Conservation (phyloP, 2,113 vertebrate genomes). For the Sturnira hondurensis region DNA sequence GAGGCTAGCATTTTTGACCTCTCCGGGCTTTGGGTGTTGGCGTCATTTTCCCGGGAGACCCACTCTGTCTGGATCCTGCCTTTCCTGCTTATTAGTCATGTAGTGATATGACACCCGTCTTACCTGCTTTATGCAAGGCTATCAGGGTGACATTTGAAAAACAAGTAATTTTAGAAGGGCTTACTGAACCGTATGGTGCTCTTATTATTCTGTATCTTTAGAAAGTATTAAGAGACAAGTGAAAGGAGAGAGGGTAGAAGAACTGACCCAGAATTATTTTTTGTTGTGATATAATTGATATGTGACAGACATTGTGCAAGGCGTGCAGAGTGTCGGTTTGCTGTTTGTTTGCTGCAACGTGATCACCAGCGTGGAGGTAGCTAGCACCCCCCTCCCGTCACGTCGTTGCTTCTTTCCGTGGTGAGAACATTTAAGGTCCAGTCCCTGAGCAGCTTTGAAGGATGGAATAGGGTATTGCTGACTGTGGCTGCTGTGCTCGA, state of each 20-base stretch:
- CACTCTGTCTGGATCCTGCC: background rate
- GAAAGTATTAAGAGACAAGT: background rate
- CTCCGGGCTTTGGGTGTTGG: background rate
- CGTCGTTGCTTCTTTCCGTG: background rate
- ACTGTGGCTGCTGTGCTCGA: background rate
- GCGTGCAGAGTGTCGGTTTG: background rate
- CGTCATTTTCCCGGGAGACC: background rate
- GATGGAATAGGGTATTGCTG: background rate
- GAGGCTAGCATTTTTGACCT: conserved; percentile 11
- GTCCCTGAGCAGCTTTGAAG: background rate
- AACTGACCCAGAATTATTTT: background rate
- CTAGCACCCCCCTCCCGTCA: background rate
- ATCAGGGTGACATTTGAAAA: background rate
- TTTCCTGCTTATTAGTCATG: background rate
- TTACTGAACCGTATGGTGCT: conserved; percentile 6
- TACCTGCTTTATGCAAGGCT: background rate
- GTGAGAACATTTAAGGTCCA: background rate
- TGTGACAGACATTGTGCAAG: background rate
- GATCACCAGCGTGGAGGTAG: background rate
- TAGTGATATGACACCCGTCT: background rate
- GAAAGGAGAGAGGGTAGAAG: background rate
- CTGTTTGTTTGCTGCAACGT: background rate
- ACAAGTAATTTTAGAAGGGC: background rate
- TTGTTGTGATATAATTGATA: background rate
- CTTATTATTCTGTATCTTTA: background rate